Evolutionary conservation across 2,888 invertebrate genomes (phyloP).

Genomic region (Melanostoma scalare): DNA sequence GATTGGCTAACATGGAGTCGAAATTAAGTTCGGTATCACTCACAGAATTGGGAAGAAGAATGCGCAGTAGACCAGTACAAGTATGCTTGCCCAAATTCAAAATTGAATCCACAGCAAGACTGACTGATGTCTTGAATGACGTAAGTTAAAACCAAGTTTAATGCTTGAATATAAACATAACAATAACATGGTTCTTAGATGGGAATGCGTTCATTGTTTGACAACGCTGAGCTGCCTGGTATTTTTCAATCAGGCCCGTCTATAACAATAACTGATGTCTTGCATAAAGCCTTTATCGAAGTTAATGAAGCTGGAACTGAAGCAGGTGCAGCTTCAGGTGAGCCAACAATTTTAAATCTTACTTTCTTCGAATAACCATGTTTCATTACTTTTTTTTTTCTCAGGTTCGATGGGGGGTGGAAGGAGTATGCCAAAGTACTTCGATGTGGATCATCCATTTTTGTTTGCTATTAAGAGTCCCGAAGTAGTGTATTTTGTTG

Average conservation of each 20-base stretch:
- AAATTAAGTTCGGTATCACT: constrained; percentile 85
- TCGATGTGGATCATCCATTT: constrained; percentile 49
- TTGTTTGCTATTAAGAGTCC: constrained; percentile 47
- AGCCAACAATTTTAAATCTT: constrained; percentile 6
- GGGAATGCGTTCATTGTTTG: constrained; percentile 88
- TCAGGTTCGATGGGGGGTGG: constrained; percentile 14
- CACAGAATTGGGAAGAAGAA: constrained; percentile 82
- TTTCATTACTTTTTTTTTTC: constrained; percentile 1
- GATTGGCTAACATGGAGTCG: constrained; percentile 85
- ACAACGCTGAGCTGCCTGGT: constrained; percentile 86
- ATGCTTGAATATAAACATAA: background rate
- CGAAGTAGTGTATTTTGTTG: constrained; percentile 34
- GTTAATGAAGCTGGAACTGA: constrained; percentile 95
- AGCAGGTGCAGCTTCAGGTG: constrained; percentile 83
- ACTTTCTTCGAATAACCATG: background rate
- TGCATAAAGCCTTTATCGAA: constrained; percentile 93
- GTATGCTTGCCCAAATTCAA: constrained; percentile 91
- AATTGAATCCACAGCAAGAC: constrained; percentile 88
- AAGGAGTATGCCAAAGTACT: background rate
- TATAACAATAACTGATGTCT: constrained; percentile 86
- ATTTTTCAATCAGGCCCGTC: constrained; percentile 83
- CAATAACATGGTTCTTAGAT: constrained; percentile 85
- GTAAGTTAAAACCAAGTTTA: constrained; percentile 81
- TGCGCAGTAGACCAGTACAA: constrained; percentile 83
- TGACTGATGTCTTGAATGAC: constrained; percentile 85